Evolutionary conservation across 2,888 invertebrate species (phyloP).

Genomic region (Eueremaeus valkanovi): DNA sequence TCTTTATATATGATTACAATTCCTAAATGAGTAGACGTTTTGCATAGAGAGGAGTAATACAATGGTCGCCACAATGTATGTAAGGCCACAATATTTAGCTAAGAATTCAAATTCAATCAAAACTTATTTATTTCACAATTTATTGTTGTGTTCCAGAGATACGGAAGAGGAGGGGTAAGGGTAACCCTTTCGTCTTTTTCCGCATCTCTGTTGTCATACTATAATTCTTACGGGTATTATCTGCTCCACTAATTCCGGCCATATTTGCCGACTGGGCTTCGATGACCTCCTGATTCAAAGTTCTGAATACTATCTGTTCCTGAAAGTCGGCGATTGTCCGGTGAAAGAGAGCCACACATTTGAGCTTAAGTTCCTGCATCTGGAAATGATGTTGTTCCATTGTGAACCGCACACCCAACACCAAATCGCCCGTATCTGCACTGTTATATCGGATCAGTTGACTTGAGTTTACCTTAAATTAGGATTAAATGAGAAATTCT

Average conservation of each 20-base stretch:
- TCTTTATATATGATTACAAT: background rate
- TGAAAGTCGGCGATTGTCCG: constrained; percentile 39
- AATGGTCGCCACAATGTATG: constrained; percentile 10
- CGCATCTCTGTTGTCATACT: no score
- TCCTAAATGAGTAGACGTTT: background rate
- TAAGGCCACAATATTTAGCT: constrained; percentile 27
- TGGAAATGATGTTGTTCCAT: constrained; percentile 42
- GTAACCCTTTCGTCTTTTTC: no score
- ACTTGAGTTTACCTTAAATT: constrained; percentile 37
- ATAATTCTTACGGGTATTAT: background rate
- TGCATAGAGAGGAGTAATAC: constrained; percentile 30
- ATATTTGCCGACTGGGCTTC: constrained; percentile 28
- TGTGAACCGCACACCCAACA: constrained; percentile 37
- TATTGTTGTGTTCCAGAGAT: no score
- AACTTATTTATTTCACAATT: background rate
- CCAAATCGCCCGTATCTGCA: background rate
- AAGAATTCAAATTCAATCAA: background rate
- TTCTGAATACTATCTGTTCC: constrained; percentile 38
- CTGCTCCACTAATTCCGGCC: background rate
- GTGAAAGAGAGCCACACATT: constrained; percentile 35
- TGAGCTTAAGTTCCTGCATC: constrained; percentile 40
- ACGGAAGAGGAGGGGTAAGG: no score
- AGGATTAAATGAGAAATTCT: background rate
- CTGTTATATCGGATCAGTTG: constrained; percentile 33
- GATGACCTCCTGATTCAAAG: constrained; percentile 29